Conservation (phyloP, 1,140 invertebrate species). For the Latrodectus geometricus region DNA sequence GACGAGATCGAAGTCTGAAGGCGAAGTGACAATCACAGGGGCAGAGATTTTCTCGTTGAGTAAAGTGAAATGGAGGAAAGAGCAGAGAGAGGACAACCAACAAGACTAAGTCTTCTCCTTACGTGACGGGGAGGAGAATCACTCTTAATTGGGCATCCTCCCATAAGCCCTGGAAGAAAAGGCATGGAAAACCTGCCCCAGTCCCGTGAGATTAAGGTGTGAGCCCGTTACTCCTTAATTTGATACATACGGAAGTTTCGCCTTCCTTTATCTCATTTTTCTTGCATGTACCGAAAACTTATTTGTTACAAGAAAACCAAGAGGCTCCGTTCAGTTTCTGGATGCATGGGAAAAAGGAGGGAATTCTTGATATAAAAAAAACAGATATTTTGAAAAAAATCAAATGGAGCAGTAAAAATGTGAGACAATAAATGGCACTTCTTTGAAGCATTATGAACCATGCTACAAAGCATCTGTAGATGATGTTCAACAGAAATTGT, state of each 20-base stretch:
- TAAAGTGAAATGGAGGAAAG: neutral
- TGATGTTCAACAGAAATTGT: too few relatives aligned
- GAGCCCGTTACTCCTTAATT: neutral
- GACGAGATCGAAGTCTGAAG: neutral
- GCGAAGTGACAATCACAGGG: neutral
- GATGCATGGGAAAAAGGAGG: too few relatives aligned
- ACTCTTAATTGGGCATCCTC: neutral
- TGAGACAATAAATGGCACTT: too few relatives aligned
- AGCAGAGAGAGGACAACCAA: neutral
- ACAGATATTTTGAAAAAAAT: too few relatives aligned
- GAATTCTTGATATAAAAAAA: too few relatives aligned
- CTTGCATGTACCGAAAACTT: too few relatives aligned
- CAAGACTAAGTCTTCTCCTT: conserved; percentile 1
- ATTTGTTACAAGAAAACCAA: too few relatives aligned
- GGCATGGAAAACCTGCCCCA: neutral
- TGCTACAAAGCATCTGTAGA: too few relatives aligned
- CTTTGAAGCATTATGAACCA: too few relatives aligned
- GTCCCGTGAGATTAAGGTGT: neutral
- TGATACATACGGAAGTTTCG: neutral
- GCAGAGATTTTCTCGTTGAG: neutral
- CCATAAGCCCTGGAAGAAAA: neutral
- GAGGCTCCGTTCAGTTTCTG: too few relatives aligned
- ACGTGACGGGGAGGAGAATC: conserved; percentile 3
- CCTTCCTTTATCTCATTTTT: too few relatives aligned
- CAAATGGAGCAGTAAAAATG: too few relatives aligned